Conservation (phyloP, 2,797 vertebrate genomes). For the Acipenser ruthenus region DNA sequence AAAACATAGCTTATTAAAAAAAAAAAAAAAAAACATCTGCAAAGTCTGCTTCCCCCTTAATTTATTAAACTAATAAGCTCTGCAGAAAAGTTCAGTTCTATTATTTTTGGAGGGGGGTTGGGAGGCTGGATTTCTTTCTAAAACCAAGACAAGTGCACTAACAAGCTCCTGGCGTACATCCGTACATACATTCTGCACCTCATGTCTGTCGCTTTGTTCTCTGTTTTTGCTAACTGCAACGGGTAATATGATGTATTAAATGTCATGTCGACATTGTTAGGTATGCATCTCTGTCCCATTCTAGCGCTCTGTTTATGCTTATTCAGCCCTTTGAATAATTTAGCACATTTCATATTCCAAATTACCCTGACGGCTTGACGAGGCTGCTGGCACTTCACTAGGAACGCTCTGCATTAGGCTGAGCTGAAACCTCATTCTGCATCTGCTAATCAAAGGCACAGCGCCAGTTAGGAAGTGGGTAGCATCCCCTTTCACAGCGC, state of each 20-base stretch:
- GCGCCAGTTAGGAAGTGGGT: neutral
- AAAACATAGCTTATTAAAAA: too few relatives aligned
- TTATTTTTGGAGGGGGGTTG: too few relatives aligned
- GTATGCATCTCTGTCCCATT: constrained; percentile 67
- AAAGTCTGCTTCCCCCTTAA: too few relatives aligned
- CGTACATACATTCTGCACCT: neutral
- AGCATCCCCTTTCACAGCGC: neutral
- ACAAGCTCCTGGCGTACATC: neutral
- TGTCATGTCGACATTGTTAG: constrained; percentile 75
- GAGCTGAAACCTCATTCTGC: constrained; percentile 28
- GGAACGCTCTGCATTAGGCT: constrained; percentile 65
- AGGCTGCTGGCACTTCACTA: constrained; percentile 69
- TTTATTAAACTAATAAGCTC: too few relatives aligned
- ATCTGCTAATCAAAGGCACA: constrained; percentile 39
- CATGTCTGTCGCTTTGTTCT: constrained; percentile 4
- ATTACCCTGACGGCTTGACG: constrained; percentile 79
- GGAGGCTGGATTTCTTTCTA: neutral
- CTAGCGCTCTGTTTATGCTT: constrained; percentile 78
- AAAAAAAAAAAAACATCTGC: too few relatives aligned
- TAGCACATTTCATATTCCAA: constrained; percentile 82
- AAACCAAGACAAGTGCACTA: constrained; percentile 3
- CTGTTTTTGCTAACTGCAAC: constrained; percentile 57
- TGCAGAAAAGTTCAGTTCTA: too few relatives aligned
- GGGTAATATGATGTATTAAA: constrained; percentile 81
- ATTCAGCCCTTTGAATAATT: constrained; percentile 90